These are phyloP conservation scores for Chrysogorgia sp. DNA, from an alignment of 92 coral and sea anemone genomes.

Conservation along the genomic window DNA sequence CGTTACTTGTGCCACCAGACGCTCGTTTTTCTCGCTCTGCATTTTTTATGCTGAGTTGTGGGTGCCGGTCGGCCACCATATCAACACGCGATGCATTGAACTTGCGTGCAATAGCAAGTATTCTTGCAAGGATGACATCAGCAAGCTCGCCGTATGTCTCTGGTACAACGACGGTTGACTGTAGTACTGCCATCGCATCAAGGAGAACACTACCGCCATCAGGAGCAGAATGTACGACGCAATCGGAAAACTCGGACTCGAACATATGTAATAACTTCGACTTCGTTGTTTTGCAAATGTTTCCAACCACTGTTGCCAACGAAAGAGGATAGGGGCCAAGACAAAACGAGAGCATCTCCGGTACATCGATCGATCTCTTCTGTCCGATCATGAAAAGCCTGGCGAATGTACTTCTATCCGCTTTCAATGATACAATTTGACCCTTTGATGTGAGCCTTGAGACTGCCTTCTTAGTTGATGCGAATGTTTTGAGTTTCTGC, in stretches of 20 bases:
- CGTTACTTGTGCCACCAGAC: conserved; percentile 23
- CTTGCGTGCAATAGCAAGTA: conserved; percentile 34
- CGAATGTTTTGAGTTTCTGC: conserved; percentile 34
- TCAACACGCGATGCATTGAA: conserved; percentile 55
- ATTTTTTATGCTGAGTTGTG: conserved; percentile 26
- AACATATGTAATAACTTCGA: no score
- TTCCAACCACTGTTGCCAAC: conserved; percentile 34
- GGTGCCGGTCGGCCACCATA: conserved; percentile 62
- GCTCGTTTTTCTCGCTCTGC: conserved; percentile 45
- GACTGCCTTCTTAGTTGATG: conserved; percentile 9
- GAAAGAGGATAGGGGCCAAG: conserved; percentile 40
- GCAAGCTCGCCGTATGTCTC: conserved; percentile 44
- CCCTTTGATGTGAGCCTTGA: conserved; percentile 20
- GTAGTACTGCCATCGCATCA: conserved; percentile 36
- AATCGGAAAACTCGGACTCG: no score
- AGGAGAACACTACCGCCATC: conserved; percentile 13
- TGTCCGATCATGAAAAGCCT: conserved; percentile 8
- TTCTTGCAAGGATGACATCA: conserved; percentile 24
- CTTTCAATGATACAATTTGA: conserved; percentile 26
- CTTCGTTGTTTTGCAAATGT: no score
- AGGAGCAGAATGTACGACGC: conserved; percentile 16
- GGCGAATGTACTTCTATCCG: conserved; percentile 14
- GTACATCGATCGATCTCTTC: conserved; percentile 8
- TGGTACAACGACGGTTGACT: conserved; percentile 27
- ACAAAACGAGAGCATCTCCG: conserved; percentile 28